These are phyloP conservation scores for Drosophila pseudoobscura DNA, from an alignment of 1,140 invertebrate genomes.

Conservation along the genomic window DNA sequence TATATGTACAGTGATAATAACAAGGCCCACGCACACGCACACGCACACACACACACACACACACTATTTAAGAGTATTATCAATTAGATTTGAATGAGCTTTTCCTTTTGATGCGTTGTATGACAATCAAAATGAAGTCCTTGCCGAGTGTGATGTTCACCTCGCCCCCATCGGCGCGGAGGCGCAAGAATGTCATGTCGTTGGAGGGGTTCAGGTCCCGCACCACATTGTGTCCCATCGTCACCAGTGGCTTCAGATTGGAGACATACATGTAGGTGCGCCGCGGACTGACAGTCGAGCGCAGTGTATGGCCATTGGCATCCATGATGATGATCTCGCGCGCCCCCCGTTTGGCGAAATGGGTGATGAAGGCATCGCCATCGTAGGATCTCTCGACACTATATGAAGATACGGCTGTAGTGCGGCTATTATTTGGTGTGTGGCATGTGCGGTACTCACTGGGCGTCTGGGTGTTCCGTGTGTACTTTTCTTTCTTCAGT, in stretches of 20 bases:
- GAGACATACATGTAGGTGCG: slow-evolving; percentile 25
- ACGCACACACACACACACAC: slow-evolving; percentile 7
- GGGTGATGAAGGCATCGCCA: slow-evolving; percentile 46
- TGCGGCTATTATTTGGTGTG: too few relatives aligned
- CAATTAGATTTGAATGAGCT: neutral
- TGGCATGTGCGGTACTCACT: too few relatives aligned
- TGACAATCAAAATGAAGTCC: slow-evolving; percentile 43
- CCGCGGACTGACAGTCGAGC: slow-evolving; percentile 43
- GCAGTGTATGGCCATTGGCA: slow-evolving; percentile 28
- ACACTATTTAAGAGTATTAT: neutral
- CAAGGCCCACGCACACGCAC: neutral
- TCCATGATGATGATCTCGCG: slow-evolving; percentile 60
- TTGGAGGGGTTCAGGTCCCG: slow-evolving; percentile 91
- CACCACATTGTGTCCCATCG: slow-evolving; percentile 89
- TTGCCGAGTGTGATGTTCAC: slow-evolving; percentile 47
- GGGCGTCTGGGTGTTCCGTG: too few relatives aligned
- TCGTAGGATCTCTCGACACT: slow-evolving; percentile 28
- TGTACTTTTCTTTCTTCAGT: too few relatives aligned
- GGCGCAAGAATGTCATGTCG: slow-evolving; percentile 92
- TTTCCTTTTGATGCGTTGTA: slow-evolving; percentile 38
- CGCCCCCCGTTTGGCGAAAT: slow-evolving; percentile 41
- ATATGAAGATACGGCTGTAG: too few relatives aligned
- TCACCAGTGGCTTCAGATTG: slow-evolving; percentile 84
- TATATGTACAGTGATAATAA: neutral
- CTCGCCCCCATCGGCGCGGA: slow-evolving; percentile 95